These are phyloP conservation scores for Oscheius onirici DNA, from an alignment of 2,888 invertebrate genomes.

Conservation along the genomic window DNA sequence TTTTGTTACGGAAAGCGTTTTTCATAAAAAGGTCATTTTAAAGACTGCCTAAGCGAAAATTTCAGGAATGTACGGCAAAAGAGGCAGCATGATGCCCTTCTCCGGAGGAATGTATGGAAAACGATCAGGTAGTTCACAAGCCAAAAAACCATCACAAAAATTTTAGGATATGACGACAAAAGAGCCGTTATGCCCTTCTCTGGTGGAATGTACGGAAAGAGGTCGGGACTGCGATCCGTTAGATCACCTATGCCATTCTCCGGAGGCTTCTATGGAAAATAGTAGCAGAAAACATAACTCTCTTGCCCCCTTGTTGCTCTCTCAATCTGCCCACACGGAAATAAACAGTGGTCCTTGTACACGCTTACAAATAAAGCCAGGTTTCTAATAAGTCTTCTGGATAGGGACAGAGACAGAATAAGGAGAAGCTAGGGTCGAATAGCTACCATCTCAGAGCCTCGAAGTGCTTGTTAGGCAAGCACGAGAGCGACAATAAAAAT, in stretches of 20 bases:
- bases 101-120: conserved; percentile 60
- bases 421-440: not conserved
- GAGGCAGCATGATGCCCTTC: conserved; percentile 44
- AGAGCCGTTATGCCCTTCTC: conserved; percentile 31
- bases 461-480: no score
- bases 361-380: not conserved
- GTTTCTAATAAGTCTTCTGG: not conserved
- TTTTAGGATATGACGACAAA: conserved; percentile 16
- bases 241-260: conserved; percentile 29
- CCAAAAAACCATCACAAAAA: not conserved
- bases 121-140: conserved; percentile 27
- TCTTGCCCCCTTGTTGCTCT: not conserved
- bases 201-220: conserved; percentile 33
- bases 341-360: not conserved
- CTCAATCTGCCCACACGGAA: not conserved
- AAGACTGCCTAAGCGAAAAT: no score
- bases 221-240: conserved; percentile 9
- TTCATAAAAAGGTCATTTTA: not conserved
- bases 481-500: no score
- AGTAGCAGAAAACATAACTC: not conserved
- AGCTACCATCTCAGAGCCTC: no score
- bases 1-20: not conserved
- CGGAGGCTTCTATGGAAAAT: conserved; percentile 35
- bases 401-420: not conserved
- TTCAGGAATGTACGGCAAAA: conserved; percentile 37